Base-by-base conservation (phyloP, 2,113 vertebrate genomes). In the Corythaixoides concolor region DNA sequence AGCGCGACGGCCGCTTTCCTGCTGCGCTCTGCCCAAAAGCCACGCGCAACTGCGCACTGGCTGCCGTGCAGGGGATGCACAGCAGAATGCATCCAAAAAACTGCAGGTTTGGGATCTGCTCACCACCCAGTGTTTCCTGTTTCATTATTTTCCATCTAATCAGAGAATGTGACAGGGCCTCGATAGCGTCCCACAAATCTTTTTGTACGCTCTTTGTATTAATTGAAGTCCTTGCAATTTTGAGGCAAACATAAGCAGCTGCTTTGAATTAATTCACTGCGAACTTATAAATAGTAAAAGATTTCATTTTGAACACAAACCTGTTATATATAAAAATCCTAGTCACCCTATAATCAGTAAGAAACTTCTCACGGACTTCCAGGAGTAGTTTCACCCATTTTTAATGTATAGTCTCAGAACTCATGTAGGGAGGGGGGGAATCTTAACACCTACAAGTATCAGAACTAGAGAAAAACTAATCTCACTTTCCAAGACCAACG, bases 1-100 rank as follows among this genome's bases (percentile, higher is more conserved):
- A 73, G 27, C 47, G 17, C 2, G 0, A 28, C 3, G 0, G 49
- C 23, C 8, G 9, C 8, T 53, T 15, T 58, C 64, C 15, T 55
- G 30, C 41, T 74, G 30, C 19, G 12, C 27, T 41, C 55, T 67
- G 28, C 24, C 49, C 63, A 53, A 47, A 79, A 79, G 35, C 55
- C 32, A 43, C 22, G 3, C 5, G 3, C 2, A 59, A 45, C 33
- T 2, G 12, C 35, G 45, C 4, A 2, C 20, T 16, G 41, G 18
- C 22, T 24, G 21, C 52, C 23, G 72, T 13, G 11, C 11, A 20
- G n/a, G n/a, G 12, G 15, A 53, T 3, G 17, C 28, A 5, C 1
- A 64, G 64, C 27, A 58, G 28, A 80, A 85, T 1, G 3, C 37
- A 62, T 13, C 33, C 30, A 41, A 56, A 59, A 76, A 43, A 2